phyloP scores from a whole-genome alignment of 2,113 vertebrate genomes.

The pig (Sus scrofa) region T2T-Sscrofa CM000826.6:20199501-20200000 shows the following conservation, averaged over 20 bases:
- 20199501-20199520: neutral
- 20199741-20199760: constrained; percentile 52
- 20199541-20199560: neutral
- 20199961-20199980: too few species aligned
- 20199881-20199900: neutral
- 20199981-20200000: neutral
- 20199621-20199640: neutral
- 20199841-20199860: neutral
- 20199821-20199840: neutral
- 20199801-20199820: neutral
- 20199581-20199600: neutral
- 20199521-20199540: neutral
- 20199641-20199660: constrained; percentile 37
- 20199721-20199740: neutral
- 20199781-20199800: neutral
- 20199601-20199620: neutral
- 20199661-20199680: constrained; percentile 62
- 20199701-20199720: constrained; percentile 58
- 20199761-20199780: constrained; percentile 10
- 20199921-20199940: neutral
- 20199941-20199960: neutral
- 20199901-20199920: neutral
- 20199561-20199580: neutral
- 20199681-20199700: constrained; percentile 48
- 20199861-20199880: neutral